Base-by-base conservation (phyloP, 2,888 invertebrate species). In the Rutpela maculata region DNA sequence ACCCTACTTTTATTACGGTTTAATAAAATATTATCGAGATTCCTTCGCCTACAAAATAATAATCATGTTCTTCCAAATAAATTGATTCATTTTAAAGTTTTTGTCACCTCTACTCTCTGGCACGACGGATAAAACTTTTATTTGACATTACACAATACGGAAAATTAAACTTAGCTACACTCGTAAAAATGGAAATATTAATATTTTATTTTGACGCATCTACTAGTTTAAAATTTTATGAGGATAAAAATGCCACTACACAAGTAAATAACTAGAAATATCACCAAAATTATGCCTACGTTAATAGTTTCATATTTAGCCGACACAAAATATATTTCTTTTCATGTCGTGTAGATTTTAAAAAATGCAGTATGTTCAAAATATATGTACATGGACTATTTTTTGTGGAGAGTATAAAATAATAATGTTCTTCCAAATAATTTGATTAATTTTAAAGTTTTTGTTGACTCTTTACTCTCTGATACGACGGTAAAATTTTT, bases 1-100 rank as follows among this genome's bases (percentile, higher is more conserved):
- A 77, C 79, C 80, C 80, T 75, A 74, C 78, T 82, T 85, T 83
- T 83, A 82, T 81, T 81, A 74, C 80, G 73, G 78, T 82, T 85
- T 83, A 83, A 84, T 83, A 84, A 84, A 85, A 84, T 84, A 81
- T 82, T 80, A 84, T 81, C 79, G 43, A 76, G 60, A 74, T 80
- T 70, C 70, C 43, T 70, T 70, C 75, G 73, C 75, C 73, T 77
- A 76, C 80, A 77, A 80, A 80, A 80, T 78, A 75, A 80, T 78
- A 77, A 73, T 73, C 74, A 59, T 60, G 68, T 62, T 75, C 67
- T 35, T 56, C 50, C 59, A 19, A 67, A 59, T 38, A 35, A 68
- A 59, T 60, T 59, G 67, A 68, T 75, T 67, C 63, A 56, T 56
- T 73, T 63, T 63, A 26, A 73, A 73, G 65, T 73, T 73, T 73